A percentile compares a stretch with the other conserved stretches of the same genome.
Evolutionary conservation across 2,797 vertebrate species (phyloP).

Genomic region (Tenualosa ilisha): DNA sequence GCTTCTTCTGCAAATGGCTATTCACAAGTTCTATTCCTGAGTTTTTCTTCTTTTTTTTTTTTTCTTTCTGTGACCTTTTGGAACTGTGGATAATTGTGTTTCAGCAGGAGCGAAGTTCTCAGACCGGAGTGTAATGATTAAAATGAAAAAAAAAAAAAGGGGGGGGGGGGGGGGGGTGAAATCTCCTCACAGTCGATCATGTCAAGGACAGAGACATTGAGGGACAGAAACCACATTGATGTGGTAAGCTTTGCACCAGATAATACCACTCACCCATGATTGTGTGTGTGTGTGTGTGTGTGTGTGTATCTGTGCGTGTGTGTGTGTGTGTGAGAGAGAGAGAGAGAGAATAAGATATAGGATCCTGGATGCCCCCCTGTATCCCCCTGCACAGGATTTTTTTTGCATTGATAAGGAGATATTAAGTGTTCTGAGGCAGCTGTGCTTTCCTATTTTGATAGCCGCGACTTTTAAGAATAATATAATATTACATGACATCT

Average conservation of each 20-base stretch:
- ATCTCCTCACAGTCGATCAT: neutral
- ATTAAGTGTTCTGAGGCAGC: constrained; percentile 15
- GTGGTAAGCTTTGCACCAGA: too few relatives aligned
- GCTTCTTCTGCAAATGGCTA: neutral
- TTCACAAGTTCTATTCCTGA: neutral
- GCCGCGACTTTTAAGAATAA: constrained; percentile 27
- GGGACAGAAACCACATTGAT: neutral
- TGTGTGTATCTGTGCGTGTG: too few relatives aligned
- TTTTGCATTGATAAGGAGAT: neutral
- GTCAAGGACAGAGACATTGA: neutral
- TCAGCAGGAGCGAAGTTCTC: neutral
- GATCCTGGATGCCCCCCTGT: neutral
- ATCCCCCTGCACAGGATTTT: neutral
- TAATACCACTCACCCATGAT: too few relatives aligned
- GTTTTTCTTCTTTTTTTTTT: neutral
- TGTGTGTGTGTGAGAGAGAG: too few relatives aligned
- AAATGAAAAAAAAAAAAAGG: neutral
- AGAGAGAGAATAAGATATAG: too few relatives aligned
- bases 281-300: too few relatives aligned
- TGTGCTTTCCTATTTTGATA: constrained; percentile 21
- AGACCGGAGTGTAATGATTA: neutral
- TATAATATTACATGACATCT: constrained; percentile 54
- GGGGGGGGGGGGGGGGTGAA: neutral
- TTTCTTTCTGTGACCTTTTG: neutral
- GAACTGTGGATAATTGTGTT: neutral